A percentile compares a stretch with the other conserved stretches of the same genome.
These are phyloP conservation scores for Flexamia atlantica DNA, from an alignment of 2,888 invertebrate genomes.

Conservation along the genomic window DNA sequence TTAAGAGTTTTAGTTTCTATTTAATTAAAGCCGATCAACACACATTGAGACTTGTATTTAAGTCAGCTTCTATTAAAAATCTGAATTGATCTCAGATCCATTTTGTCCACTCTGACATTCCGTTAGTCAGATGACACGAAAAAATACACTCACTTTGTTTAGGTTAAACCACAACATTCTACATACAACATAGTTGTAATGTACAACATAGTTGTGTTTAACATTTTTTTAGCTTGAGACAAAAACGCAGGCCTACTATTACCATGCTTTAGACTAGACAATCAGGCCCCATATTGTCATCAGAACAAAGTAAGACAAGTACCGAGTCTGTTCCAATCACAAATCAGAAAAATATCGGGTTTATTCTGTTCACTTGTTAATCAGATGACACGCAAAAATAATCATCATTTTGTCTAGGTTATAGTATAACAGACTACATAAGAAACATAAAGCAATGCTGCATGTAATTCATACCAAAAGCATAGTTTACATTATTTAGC, in stretches of 20 bases:
- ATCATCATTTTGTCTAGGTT: constrained; percentile 42
- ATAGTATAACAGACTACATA: background rate
- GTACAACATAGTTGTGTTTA: too few relatives aligned
- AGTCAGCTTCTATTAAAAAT: background rate
- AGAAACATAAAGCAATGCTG: too few relatives aligned
- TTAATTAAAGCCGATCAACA: too few relatives aligned
- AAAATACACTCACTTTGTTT: constrained; percentile 46
- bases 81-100: background rate
- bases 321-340: background rate
- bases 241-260: too few relatives aligned
- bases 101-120: background rate
- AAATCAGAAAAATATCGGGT: background rate
- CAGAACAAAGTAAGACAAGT: background rate
- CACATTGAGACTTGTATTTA: background rate
- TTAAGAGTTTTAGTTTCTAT: too few relatives aligned
- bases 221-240: too few relatives aligned
- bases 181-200: too few relatives aligned
- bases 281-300: constrained; percentile 27
- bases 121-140: constrained; percentile 48
- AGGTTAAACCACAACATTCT: background rate
- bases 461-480: too few relatives aligned
- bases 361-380: background rate
- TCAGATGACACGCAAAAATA: constrained; percentile 55
- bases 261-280: background rate
- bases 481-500: too few relatives aligned